Evolutionary conservation across 2,113 vertebrate genomes (phyloP), one percentile per base, ranked within the genome.

Genomic region (Xenotilapia longispinis): DNA sequence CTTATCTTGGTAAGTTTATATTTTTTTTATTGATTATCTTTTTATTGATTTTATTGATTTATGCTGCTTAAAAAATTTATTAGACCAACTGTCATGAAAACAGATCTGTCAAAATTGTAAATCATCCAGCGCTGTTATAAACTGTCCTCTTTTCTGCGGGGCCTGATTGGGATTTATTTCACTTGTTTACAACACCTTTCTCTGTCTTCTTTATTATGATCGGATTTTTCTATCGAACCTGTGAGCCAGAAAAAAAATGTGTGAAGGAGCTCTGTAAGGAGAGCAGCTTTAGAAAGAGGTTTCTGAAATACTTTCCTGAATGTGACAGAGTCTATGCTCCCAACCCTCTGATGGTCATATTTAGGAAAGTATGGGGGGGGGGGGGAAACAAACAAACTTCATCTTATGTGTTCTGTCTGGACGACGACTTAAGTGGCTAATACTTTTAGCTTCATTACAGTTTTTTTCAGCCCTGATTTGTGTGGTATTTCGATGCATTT

Each of bases 1-100:
- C 36, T 90, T 47, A 21, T 90, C 19, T 90, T 87, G 92, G 95
- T 95, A 86, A 68, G 7, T 65, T 70, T 5, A 10, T 12, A 65
- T 51, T 12, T 83, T 82, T 83, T 78, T 65, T 38, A 38, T 38
- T 65, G 33, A 65, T 38, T 19, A 33, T 82, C 68, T 60, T 33
- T 60, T 33, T 60, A 19, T 33, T 33, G 14, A 60, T 60, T 33
- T 60, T 60, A 60, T 60, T 60, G 36, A 70, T 70, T 70, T 23
- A 23, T 40, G 7, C 3, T 42, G 65, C 5, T 70, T 68, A 26
- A 70, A 9, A 40, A 9, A 42, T 0, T 0, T 70, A 70, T 38
- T 38, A 42, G n/a, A 1, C 36, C 65, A 70, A 23, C 36, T 42
- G 65, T 70, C n/a, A 70, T 23, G n/a, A 23, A 42, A 70, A 42